Percentiles rank a stretch among this genome's conserved stretches.
These are phyloP conservation scores for Drosophila paranaensis DNA, from an alignment of 2,888 invertebrate species.

Conservation along the genomic window DNA sequence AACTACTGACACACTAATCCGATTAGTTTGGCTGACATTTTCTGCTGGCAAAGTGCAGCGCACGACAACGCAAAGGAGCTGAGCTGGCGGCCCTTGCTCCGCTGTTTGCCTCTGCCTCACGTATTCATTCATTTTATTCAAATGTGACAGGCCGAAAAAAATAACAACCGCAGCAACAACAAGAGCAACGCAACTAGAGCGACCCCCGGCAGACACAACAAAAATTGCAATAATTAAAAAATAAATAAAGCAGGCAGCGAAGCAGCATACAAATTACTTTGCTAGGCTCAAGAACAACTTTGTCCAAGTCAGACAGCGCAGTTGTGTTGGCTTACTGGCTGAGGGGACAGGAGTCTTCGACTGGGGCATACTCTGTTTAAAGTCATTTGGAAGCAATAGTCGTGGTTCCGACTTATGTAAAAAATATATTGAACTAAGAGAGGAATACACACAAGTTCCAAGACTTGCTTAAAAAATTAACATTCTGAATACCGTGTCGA, in stretches of 20 bases:
- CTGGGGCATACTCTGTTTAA: background rate
- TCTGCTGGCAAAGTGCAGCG: constrained; percentile 65
- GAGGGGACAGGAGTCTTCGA: no score
- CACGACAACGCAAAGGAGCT: constrained; percentile 40
- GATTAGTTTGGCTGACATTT: constrained; percentile 77
- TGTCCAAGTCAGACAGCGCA: constrained; percentile 13
- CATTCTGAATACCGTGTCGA: no score
- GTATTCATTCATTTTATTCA: constrained; percentile 73
- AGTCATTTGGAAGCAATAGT: no score
- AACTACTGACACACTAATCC: constrained; percentile 77
- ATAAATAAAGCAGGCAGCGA: constrained; percentile 10
- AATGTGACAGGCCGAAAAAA: constrained; percentile 72
- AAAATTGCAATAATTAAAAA: constrained; percentile 67
- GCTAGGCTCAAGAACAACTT: constrained; percentile 26
- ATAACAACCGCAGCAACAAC: background rate
- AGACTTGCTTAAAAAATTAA: no score
- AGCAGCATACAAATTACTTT: constrained; percentile 29
- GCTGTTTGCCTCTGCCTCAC: constrained; percentile 2
- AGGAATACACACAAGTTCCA: no score
- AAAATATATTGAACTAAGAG: no score
- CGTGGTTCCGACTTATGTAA: no score
- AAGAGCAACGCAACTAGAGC: background rate
- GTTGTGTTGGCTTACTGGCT: background rate
- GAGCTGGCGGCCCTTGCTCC: constrained; percentile 25
- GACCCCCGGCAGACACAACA: constrained; percentile 43